Percentiles rank a stretch among this genome's conserved stretches.
These are phyloP conservation scores for Premnoplex brunnescens DNA, from an alignment of 2,797 vertebrate species.

Conservation along the genomic window DNA sequence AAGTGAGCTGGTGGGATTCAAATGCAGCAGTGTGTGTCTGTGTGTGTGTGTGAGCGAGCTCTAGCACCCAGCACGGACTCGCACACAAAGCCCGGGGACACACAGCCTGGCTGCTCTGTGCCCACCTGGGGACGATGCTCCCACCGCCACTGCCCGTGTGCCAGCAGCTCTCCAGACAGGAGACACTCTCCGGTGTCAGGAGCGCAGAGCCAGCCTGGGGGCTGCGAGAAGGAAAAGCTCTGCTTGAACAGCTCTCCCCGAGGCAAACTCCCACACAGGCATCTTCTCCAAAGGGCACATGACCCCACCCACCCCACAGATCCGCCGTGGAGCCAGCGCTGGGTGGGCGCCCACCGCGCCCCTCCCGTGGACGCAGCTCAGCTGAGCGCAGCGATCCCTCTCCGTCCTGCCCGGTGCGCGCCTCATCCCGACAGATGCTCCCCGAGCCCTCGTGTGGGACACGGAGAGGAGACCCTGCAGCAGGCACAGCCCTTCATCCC, in stretches of 20 bases:
- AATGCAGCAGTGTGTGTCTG: neutral
- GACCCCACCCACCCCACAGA: neutral
- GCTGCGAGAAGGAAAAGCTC: neutral
- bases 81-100: neutral
- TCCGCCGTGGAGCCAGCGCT: rapidly evolving
- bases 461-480: neutral
- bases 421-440: neutral
- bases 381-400: neutral
- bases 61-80: neutral
- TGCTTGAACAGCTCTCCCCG: neutral
- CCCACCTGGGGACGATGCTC: neutral
- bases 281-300: neutral
- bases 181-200: too few species aligned
- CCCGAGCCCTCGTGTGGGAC: neutral
- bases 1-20: neutral
- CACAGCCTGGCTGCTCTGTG: neutral
- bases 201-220: neutral
- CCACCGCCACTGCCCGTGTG: rapidly evolving
- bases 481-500: neutral
- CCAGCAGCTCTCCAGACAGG: neutral
- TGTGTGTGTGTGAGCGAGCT: neutral
- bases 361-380: neutral
- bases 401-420: rapidly evolving
- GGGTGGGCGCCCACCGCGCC: neutral
- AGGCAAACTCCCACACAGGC: neutral